Percentiles rank a stretch among this genome's conserved stretches.
Evolutionary conservation across 2,797 vertebrate species (phyloP).

Genomic region (Crenichthys baileyi): DNA sequence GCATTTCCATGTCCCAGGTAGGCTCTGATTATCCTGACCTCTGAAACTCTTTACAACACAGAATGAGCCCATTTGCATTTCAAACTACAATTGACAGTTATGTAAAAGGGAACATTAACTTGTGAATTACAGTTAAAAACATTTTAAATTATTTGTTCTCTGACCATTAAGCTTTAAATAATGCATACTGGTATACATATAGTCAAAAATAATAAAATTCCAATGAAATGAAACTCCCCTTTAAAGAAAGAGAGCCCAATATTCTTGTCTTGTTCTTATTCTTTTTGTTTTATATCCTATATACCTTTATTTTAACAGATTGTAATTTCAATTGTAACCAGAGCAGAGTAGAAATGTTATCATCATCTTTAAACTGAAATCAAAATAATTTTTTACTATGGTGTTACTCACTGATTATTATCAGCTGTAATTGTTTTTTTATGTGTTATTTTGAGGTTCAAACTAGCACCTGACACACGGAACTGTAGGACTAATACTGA

Average conservation of each 20-base stretch:
- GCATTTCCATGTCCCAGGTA: constrained; percentile 99
- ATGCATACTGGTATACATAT: background rate
- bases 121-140: background rate
- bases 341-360: too few relatives aligned
- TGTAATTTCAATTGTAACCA: too few relatives aligned
- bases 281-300: too few relatives aligned
- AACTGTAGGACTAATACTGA: too few relatives aligned
- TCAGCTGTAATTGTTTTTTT: too few relatives aligned
- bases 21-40: constrained; percentile 55
- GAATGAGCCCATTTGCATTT: background rate
- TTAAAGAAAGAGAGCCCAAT: background rate
- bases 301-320: too few relatives aligned
- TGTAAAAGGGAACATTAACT: background rate
- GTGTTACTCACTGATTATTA: too few relatives aligned
- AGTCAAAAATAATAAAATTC: background rate
- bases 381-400: too few relatives aligned
- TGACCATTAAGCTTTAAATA: background rate
- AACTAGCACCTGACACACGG: too few relatives aligned
- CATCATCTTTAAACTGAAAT: too few relatives aligned
- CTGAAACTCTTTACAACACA: constrained; percentile 37
- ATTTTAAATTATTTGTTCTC: background rate
- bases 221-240: background rate
- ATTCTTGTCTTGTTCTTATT: background rate
- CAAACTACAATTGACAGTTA: background rate
- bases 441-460: too few relatives aligned